Evolutionary conservation across 2,888 invertebrate species (phyloP).

Genomic region (Anthophora plumipes): DNA sequence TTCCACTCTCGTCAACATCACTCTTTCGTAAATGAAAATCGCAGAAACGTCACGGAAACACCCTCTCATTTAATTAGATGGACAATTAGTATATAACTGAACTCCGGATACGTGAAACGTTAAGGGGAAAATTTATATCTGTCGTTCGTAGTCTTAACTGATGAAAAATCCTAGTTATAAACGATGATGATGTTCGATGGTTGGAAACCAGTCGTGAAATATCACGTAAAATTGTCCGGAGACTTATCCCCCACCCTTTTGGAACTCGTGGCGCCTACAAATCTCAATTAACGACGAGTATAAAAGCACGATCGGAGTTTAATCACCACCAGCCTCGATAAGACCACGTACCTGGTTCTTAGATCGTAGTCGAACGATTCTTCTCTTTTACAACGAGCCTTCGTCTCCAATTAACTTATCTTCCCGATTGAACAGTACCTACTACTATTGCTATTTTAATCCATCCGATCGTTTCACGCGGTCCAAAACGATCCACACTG

Average conservation of each 20-base stretch:
- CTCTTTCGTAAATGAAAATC: slow-evolving; percentile 22
- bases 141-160: not conserved
- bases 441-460: slow-evolving; percentile 56
- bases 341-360: slow-evolving; percentile 9
- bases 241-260: not conserved
- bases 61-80: not conserved
- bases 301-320: slow-evolving; percentile 40
- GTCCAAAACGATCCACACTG: slow-evolving; percentile 28
- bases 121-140: not conserved
- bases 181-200: not conserved
- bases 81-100: slow-evolving; percentile 16
- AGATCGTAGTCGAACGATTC: slow-evolving; percentile 40
- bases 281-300: slow-evolving; percentile 50
- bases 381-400: slow-evolving; percentile 13
- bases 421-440: slow-evolving; percentile 23
- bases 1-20: no score
- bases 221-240: slow-evolving; percentile 1
- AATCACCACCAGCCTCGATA: slow-evolving; percentile 40
- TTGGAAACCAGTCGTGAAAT: slow-evolving; percentile 34
- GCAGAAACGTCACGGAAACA: slow-evolving; percentile 14
- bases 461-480: slow-evolving; percentile 48
- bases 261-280: slow-evolving; percentile 22
- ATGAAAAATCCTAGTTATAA: not conserved
- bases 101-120: not conserved
- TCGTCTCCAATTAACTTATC: slow-evolving; percentile 60